phyloP scores from a whole-genome alignment of 2,113 vertebrate genomes.

The Prietella phreatophila region DNA sequence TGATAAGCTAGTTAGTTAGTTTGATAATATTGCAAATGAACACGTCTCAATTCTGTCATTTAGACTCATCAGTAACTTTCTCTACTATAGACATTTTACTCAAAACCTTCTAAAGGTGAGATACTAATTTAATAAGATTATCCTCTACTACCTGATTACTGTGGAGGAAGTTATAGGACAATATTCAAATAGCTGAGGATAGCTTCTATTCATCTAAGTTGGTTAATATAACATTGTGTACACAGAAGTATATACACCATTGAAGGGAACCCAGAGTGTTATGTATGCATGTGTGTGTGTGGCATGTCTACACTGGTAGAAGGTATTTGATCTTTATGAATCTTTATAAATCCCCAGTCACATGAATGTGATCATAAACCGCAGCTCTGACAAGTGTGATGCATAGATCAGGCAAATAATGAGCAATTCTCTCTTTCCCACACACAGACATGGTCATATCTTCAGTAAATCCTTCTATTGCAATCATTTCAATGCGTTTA shows the following conservation, averaged over 20 bases:
- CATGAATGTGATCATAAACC: not conserved
- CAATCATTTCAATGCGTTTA: not conserved
- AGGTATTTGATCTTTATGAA: not conserved
- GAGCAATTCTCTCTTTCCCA: not conserved
- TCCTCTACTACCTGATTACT: not conserved
- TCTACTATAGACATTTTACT: not conserved
- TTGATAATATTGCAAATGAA: not conserved
- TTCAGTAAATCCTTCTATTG: not conserved
- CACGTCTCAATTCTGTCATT: not conserved
- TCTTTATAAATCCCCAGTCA: not conserved
- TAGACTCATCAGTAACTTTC: not conserved
- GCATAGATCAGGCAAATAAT: not conserved
- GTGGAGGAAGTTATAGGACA: not conserved
- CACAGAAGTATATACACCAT: not conserved
- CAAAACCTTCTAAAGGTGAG: not conserved
- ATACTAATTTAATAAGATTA: not conserved
- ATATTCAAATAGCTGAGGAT: not conserved
- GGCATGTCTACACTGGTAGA: not conserved
- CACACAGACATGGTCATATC: not conserved
- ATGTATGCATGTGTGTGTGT: not conserved
- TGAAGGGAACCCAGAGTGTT: not conserved
- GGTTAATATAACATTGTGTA: not conserved
- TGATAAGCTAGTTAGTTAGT: not conserved
- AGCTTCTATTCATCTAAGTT: not conserved
- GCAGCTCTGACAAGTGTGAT: not conserved